Evolutionary conservation across 1,140 invertebrate species (phyloP).

Genomic region (Myzus persicae): DNA sequence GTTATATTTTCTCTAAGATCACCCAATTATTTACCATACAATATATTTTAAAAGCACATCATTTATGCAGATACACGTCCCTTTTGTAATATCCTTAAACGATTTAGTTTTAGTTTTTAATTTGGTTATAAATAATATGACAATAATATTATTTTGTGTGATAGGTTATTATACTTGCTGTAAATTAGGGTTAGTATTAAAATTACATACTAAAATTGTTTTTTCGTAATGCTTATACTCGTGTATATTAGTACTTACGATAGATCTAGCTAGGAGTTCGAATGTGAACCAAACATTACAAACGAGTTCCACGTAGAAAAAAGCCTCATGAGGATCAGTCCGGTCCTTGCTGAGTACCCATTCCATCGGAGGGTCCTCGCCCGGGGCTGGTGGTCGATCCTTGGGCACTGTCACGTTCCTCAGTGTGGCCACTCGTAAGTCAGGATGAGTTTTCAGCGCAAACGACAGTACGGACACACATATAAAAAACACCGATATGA

Average conservation of each 20-base stretch:
- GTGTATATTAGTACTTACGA: constrained; percentile 65
- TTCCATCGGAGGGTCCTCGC: constrained; percentile 72
- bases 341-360: constrained; percentile 91
- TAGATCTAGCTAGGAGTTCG: constrained; percentile 94
- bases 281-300: constrained; percentile 99
- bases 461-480: constrained; percentile 98
- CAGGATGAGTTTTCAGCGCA: constrained; percentile 98
- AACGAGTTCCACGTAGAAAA: constrained; percentile 98
- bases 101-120: background rate
- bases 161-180: too few species aligned
- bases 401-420: constrained; percentile 77
- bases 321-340: constrained; percentile 95
- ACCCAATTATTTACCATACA: too few species aligned
- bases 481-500: constrained; percentile 97
- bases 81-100: background rate
- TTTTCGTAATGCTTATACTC: too few species aligned
- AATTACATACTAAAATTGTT: too few species aligned
- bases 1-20: background rate
- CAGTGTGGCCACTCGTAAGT: constrained; percentile 95
- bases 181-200: too few species aligned
- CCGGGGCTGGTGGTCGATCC: constrained; percentile 46
- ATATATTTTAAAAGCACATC: background rate
- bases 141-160: background rate
- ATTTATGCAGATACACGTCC: too few species aligned
- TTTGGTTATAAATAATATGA: background rate